A percentile compares a stretch with the other conserved stretches of the same genome.
phyloP scores from a whole-genome alignment of 2,888 invertebrate genomes.

The Melitaea athalia region DNA sequence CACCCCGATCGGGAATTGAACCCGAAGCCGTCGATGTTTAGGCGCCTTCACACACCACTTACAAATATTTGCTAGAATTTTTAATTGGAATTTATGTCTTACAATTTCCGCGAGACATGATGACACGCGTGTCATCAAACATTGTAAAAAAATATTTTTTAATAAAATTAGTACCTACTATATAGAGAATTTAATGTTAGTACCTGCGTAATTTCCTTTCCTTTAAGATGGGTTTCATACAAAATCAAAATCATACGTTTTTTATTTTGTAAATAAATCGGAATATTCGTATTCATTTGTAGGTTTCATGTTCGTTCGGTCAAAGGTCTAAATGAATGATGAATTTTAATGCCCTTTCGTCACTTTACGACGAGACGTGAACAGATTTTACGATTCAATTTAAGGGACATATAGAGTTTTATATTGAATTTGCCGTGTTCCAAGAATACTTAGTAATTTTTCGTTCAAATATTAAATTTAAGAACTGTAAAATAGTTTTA shows the following conservation, averaged over 20 bases:
- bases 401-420: neutral
- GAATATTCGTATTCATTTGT: conserved; percentile 11
- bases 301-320: conserved; percentile 14
- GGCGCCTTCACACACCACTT: too few species aligned
- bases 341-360: conserved; percentile 26
- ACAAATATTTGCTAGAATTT: too few species aligned
- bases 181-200: too few species aligned
- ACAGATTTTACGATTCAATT: conserved; percentile 28
- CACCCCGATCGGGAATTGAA: too few species aligned
- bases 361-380: conserved; percentile 26
- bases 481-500: too few species aligned
- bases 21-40: too few species aligned
- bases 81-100: too few species aligned
- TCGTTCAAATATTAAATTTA: neutral
- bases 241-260: neutral
- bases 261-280: neutral
- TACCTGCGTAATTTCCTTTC: too few species aligned
- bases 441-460: neutral
- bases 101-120: too few species aligned
- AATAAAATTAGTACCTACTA: too few species aligned
- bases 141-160: too few species aligned
- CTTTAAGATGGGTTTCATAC: neutral
- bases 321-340: conserved; percentile 24
- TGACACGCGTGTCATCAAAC: too few species aligned
- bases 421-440: neutral